Conservation (phyloP, 2,113 vertebrate species). For the Uria lomvia region DNA sequence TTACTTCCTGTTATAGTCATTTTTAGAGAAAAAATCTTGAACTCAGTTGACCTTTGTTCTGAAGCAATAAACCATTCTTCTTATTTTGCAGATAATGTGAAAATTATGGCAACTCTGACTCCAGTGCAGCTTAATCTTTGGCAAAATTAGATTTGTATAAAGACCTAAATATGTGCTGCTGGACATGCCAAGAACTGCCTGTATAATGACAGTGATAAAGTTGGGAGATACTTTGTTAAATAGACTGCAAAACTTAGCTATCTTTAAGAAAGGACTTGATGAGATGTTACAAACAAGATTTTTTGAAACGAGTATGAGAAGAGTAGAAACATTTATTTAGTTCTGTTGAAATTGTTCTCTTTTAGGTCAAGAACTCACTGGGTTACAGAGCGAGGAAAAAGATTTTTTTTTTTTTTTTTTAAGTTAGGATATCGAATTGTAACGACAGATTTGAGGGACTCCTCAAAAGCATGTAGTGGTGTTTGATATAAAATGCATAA, state of each 20-base stretch:
- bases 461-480: background rate
- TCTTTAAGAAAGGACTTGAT: background rate
- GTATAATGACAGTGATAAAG: background rate
- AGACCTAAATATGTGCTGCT: background rate
- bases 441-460: background rate
- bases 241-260: background rate
- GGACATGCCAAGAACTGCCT: background rate
- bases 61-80: background rate
- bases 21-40: background rate
- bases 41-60: background rate
- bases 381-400: background rate
- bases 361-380: background rate
- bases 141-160: background rate
- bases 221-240: background rate
- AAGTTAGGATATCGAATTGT: background rate
- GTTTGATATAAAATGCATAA: background rate
- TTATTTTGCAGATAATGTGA: background rate
- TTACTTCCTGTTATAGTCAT: background rate
- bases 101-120: background rate
- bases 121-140: background rate
- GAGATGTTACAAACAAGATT: background rate
- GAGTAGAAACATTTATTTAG: background rate
- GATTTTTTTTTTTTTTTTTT: too few relatives aligned
- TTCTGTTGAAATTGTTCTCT: background rate
- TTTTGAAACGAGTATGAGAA: background rate